Evolutionary conservation across 2,797 vertebrate genomes (phyloP).

Genomic region (Phrynocephalus forsythii): DNA sequence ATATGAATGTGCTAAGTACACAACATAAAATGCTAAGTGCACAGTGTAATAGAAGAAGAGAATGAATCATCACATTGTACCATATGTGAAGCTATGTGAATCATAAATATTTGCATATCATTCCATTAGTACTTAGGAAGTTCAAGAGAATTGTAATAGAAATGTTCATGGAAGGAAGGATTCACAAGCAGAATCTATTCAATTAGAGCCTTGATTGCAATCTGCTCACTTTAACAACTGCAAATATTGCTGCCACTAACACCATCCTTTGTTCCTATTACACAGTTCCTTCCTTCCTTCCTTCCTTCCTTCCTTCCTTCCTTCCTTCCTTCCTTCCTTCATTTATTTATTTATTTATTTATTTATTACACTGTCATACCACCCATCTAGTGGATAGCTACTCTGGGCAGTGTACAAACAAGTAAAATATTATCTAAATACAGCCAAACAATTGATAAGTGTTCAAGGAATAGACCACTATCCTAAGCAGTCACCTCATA

Average conservation of each 20-base stretch:
- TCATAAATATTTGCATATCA: slow-evolving; percentile 5
- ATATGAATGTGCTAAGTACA: neutral
- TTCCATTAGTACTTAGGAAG: neutral
- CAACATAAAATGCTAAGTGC: neutral
- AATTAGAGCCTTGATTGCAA: neutral
- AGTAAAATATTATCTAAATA: too few species aligned
- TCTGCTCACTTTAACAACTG: neutral
- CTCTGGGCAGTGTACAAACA: too few species aligned
- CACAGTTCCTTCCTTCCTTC: too few species aligned
- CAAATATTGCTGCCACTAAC: neutral
- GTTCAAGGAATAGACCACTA: too few species aligned
- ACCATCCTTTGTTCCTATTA: neutral
- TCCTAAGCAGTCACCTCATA: neutral
- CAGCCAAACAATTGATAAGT: too few species aligned
- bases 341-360: too few species aligned
- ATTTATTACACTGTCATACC: too few species aligned
- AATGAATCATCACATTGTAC: slow-evolving; percentile 1
- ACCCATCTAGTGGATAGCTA: too few species aligned
- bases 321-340: too few species aligned
- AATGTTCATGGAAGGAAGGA: neutral
- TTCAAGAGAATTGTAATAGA: neutral
- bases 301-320: too few species aligned
- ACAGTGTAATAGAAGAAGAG: neutral
- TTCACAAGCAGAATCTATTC: neutral
- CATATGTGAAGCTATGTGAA: neutral